Evolutionary conservation across 2,797 vertebrate species (phyloP), one percentile per base, ranked within the genome.

Genomic region (Lacerta bilineata): DNA sequence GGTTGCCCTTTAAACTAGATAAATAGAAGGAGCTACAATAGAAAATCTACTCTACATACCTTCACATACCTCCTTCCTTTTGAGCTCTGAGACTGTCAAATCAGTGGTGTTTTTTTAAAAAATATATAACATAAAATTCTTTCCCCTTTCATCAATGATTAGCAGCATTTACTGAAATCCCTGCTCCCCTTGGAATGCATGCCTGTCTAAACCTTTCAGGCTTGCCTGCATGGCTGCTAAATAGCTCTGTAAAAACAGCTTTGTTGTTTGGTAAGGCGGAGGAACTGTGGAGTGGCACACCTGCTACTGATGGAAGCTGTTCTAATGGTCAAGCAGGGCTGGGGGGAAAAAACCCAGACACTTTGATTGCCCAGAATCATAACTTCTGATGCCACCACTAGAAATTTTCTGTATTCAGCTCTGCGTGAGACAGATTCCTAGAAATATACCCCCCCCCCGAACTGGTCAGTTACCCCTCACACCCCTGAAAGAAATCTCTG

Each of bases 81-180:
- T 78, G 20, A 39, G 33, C 33, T 80, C 41, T 15, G 81, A 41
- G 41, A 41, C 55, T 66, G 50, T 84, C 76, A 88, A 84, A 88
- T 88, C 81, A 39, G 29, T 55, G 33, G 33, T 33, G 33, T 50
- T 46, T 50, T 50, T 11, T 41, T 4, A 39, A 39, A 39, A 41
- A 50, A 33, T 33, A 55, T 55, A 68, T 85, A 81, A 7, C 81
- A 33, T 69, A 89, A 55, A 80, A 43, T 87, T 20, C 61, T 83
- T 59, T 80, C 39, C 64, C 29, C 1, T n/a, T 2, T 50, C 64
- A 64, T 79, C 17, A 46, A 27, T 86, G 90, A 80, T 81, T 94
- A 91, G 74, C 11, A 88, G 36, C 90, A 91, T 83, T 79, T 90
- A 93, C 86, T 90, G 94, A 91, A 91, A 94, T 94, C 92, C 75